Evolutionary conservation across 2,888 invertebrate genomes (phyloP).

Genomic region (Beris chalybata): DNA sequence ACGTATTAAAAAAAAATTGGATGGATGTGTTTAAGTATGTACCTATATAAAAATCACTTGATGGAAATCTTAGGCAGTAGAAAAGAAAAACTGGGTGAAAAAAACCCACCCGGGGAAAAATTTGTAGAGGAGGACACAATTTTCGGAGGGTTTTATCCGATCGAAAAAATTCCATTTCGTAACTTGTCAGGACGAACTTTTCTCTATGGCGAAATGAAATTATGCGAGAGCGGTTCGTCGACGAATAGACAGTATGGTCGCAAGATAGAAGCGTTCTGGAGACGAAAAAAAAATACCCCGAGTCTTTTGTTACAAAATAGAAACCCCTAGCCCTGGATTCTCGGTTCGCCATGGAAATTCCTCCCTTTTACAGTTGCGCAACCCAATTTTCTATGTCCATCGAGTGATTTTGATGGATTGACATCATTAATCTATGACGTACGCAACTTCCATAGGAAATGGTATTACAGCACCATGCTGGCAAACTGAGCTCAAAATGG

Average conservation of each 20-base stretch:
- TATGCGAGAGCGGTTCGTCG: conserved; percentile 8
- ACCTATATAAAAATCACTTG: conserved; percentile 4
- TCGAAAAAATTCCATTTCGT: conserved; percentile 20
- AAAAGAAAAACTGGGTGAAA: not conserved
- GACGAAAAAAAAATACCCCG: conserved; percentile 11
- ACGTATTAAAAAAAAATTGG: not conserved
- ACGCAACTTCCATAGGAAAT: conserved; percentile 54
- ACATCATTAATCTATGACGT: conserved; percentile 59
- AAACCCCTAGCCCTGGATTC: too few relatives aligned
- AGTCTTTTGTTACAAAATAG: conserved; percentile 26
- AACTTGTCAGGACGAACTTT: conserved; percentile 1
- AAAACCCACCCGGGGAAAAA: not conserved
- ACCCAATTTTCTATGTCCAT: conserved; percentile 53
- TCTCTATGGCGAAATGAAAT: conserved; percentile 21
- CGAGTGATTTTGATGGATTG: conserved; percentile 57
- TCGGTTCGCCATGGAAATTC: conserved; percentile 27
- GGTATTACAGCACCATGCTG: conserved; percentile 32
- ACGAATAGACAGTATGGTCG: conserved; percentile 3
- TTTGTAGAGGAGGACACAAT: too few relatives aligned
- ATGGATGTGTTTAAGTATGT: conserved; percentile 5
- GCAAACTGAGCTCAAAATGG: not conserved
- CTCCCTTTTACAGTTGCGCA: conserved; percentile 33
- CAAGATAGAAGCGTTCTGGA: conserved; percentile 6
- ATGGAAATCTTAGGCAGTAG: conserved; percentile 1
- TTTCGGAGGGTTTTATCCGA: too few relatives aligned